A percentile compares a stretch with the other conserved stretches of the same genome.
phyloP scores from a whole-genome alignment of 2,113 vertebrate species.

The Petrocephalus zakoni region DNA sequence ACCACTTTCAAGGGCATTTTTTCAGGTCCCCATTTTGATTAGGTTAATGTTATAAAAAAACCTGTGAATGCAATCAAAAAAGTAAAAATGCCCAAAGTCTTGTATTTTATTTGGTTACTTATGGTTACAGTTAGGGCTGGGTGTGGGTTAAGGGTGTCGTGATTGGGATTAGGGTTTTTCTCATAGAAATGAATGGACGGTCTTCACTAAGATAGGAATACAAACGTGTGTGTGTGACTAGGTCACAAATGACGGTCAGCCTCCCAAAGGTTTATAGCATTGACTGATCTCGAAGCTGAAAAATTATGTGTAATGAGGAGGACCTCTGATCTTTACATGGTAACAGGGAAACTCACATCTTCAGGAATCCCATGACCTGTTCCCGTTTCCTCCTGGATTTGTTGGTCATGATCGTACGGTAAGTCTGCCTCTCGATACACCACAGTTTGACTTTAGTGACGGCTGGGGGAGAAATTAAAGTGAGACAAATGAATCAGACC shows the following conservation, averaged over 20 bases:
- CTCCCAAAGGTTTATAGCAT: background rate
- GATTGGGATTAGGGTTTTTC: no score
- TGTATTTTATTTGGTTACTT: no score
- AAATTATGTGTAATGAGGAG: background rate
- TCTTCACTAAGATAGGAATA: no score
- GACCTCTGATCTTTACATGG: background rate
- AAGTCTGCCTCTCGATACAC: conserved; percentile 68
- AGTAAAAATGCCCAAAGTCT: no score
- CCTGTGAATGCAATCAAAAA: no score
- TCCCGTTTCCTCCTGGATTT: conserved; percentile 64
- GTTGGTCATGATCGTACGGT: conserved; percentile 66
- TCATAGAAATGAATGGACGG: no score
- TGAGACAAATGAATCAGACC: background rate
- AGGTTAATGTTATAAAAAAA: no score
- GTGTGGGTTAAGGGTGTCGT: no score
- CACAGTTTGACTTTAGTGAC: conserved; percentile 59
- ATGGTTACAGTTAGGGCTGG: no score
- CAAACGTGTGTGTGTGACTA: background rate
- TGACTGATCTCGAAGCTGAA: background rate
- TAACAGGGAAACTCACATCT: conserved; percentile 50
- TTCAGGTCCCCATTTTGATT: no score
- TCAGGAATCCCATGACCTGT: conserved; percentile 63
- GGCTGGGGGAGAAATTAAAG: conserved; percentile 40
- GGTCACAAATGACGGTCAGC: background rate
- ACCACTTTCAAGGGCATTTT: no score